These are phyloP conservation scores for Hexactinellida sp. DNA, from an alignment of 37 sponge, comb jelly and placozoan genomes.

Conservation along the genomic window DNA sequence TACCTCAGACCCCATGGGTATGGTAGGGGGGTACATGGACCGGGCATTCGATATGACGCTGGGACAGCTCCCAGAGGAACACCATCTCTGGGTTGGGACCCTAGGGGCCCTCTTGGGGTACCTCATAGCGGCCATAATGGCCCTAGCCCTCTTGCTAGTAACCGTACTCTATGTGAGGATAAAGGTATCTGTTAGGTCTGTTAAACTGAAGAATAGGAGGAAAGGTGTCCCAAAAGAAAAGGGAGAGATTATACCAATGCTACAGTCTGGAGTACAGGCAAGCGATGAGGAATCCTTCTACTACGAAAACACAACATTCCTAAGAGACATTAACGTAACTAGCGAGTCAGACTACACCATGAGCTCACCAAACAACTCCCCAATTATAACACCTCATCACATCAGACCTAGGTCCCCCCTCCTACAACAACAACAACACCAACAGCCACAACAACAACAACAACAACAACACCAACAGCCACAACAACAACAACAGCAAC, in stretches of 20 bases:
- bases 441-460: no score
- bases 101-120: neutral
- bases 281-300: conserved; percentile 4
- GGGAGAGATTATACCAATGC: neutral
- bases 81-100: neutral
- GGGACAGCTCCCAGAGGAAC: neutral
- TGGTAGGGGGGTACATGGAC: neutral
- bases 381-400: neutral
- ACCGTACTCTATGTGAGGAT: neutral
- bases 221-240: neutral
- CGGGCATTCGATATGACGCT: neutral
- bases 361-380: neutral
- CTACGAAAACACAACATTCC: neutral
- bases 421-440: neutral
- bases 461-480: neutral
- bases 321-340: neutral
- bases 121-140: neutral
- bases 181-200: neutral
- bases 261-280: neutral
- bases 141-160: neutral
- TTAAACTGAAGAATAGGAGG: neutral
- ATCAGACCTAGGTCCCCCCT: neutral
- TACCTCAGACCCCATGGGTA: neutral
- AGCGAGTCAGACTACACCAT: neutral
- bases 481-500: neutral